Conservation (phyloP, 2,797 vertebrate genomes). For the Macrochelys suwanniensis region DNA sequence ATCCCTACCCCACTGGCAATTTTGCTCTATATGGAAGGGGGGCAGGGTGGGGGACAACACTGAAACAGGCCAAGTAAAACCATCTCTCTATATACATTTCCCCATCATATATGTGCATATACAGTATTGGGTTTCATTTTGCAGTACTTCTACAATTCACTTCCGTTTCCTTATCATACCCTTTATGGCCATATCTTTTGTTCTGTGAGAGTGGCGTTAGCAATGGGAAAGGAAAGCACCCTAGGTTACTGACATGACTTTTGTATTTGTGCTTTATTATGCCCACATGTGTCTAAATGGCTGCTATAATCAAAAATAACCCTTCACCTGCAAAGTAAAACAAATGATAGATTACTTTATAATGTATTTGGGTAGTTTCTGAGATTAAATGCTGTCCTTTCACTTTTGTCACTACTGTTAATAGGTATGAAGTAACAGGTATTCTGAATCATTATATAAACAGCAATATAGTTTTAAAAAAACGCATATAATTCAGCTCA, state of each 20-base stretch:
- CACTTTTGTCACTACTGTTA: background rate
- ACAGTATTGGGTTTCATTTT: background rate
- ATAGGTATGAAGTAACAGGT: background rate
- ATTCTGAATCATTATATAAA: background rate
- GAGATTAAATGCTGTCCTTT: background rate
- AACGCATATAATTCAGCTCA: background rate
- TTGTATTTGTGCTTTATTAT: background rate
- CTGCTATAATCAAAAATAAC: background rate
- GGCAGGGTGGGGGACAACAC: too few relatives aligned
- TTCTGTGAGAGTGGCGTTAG: background rate
- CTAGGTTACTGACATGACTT: background rate
- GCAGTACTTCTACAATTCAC: fast-evolving
- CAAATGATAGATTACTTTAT: background rate
- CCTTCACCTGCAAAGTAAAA: background rate
- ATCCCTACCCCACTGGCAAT: fast-evolving
- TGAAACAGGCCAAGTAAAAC: background rate
- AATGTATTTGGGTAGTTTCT: background rate
- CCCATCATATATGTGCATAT: background rate
- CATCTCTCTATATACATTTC: background rate
- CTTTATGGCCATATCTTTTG: background rate
- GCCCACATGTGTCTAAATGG: background rate
- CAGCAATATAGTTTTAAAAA: background rate
- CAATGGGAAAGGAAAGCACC: fast-evolving
- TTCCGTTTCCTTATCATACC: background rate
- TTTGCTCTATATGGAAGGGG: fast-evolving